Conservation (phyloP, 2,113 vertebrate genomes). For the Smithornis capensis region DNA sequence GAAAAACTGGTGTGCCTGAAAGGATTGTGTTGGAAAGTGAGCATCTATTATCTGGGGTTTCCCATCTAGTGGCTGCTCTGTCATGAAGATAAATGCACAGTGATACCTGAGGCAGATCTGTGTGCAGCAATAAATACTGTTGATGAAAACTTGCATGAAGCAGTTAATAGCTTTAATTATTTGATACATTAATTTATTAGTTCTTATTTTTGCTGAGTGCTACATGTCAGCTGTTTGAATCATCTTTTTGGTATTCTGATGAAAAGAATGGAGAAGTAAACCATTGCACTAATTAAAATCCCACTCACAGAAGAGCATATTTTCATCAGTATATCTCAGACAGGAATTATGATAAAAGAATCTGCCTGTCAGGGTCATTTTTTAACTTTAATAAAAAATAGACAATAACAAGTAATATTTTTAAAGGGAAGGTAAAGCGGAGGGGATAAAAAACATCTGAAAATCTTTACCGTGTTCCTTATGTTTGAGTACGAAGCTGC, state of each 20-base stretch:
- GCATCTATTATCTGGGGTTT: not conserved
- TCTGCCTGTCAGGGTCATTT: not conserved
- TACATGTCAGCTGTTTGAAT: not conserved
- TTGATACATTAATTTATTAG: conserved; percentile 38
- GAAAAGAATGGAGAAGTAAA: not conserved
- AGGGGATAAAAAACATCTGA: not conserved
- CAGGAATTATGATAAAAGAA: not conserved
- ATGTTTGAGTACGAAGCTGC: not conserved
- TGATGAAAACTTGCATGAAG: not conserved
- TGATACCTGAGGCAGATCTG: not conserved
- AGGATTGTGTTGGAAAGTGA: not conserved
- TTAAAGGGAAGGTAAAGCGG: not conserved
- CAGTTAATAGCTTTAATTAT: conserved; percentile 53
- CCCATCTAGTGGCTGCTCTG: not conserved
- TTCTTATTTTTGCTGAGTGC: not conserved
- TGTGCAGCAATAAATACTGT: not conserved
- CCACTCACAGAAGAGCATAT: not conserved
- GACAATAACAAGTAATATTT: not conserved
- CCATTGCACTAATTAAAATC: not conserved
- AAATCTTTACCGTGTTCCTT: not conserved
- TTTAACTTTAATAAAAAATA: not conserved
- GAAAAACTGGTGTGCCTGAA: not conserved
- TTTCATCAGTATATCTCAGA: not conserved
- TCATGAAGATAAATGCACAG: not conserved
- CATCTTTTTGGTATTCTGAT: not conserved